phyloP scores from a whole-genome alignment of 2,888 invertebrate species.

The Phymatocera aterrima region DNA sequence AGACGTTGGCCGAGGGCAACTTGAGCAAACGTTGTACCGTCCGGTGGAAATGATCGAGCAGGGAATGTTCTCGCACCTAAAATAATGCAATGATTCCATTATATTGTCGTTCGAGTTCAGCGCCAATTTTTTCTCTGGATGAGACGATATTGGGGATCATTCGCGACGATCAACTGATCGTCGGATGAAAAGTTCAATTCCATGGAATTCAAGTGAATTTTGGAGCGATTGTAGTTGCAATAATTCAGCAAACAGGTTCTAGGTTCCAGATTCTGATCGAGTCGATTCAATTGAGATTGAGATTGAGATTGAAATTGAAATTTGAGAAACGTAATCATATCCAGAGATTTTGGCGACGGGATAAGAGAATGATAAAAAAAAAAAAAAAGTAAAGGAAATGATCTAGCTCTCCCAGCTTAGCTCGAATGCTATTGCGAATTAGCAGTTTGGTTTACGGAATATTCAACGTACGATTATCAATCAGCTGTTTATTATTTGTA shows the following conservation, averaged over 20 bases:
- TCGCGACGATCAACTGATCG: not conserved
- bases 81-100: not conserved
- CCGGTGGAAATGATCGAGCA: conserved; percentile 93
- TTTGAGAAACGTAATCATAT: not conserved
- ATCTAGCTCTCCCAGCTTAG: conserved; percentile 41
- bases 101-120: not conserved
- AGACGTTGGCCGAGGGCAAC: conserved; percentile 91
- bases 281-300: not conserved
- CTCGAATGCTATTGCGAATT: conserved; percentile 40
- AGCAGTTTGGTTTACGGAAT: conserved; percentile 31
- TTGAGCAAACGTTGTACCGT: conserved; percentile 94
- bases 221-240: not conserved
- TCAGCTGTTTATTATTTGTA: conserved; percentile 11
- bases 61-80: conserved; percentile 92
- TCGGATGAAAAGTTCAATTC: not conserved
- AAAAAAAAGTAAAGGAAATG: too few species aligned
- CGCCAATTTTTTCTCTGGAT: conserved; percentile 27
- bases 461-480: not conserved
- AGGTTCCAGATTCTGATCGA: too few species aligned
- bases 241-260: not conserved
- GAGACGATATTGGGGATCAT: conserved; percentile 7
- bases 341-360: conserved; percentile 11
- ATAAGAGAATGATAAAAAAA: not conserved
- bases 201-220: not conserved
- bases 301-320: not conserved